phyloP scores from a whole-genome alignment of 2,113 vertebrate species.

The Bubo scandiacus region DNA sequence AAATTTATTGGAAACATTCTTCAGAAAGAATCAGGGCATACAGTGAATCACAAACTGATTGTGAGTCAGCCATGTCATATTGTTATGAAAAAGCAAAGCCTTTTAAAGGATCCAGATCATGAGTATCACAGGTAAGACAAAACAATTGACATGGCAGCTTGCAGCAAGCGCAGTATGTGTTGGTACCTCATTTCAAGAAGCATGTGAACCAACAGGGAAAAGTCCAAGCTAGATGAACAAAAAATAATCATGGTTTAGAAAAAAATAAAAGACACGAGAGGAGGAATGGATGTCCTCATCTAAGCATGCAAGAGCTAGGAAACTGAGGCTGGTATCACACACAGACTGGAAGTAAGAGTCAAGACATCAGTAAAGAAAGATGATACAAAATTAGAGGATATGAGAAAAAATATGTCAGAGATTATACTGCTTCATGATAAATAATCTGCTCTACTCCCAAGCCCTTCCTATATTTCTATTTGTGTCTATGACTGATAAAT shows the following conservation, averaged over 20 bases:
- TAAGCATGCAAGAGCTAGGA: neutral
- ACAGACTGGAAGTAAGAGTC: neutral
- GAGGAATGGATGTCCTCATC: neutral
- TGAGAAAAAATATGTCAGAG: neutral
- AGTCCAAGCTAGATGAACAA: neutral
- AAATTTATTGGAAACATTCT: neutral
- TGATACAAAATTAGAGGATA: neutral
- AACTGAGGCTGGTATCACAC: neutral
- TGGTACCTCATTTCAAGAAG: neutral
- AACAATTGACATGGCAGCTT: neutral
- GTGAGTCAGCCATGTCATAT: neutral
- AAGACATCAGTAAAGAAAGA: neutral
- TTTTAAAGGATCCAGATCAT: neutral
- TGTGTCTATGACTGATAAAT: neutral
- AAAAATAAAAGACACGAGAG: neutral
- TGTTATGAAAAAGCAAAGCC: neutral
- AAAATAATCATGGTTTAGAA: neutral
- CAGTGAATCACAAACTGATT: constrained; percentile 15
- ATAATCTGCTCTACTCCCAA: neutral
- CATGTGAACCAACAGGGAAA: neutral
- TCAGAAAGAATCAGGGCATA: neutral
- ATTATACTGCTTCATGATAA: neutral
- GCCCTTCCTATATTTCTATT: neutral
- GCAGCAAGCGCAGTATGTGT: neutral
- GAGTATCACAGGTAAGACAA: neutral